phyloP scores from a whole-genome alignment of 2,797 vertebrate species.

The Nannoperca obscura region DNA sequence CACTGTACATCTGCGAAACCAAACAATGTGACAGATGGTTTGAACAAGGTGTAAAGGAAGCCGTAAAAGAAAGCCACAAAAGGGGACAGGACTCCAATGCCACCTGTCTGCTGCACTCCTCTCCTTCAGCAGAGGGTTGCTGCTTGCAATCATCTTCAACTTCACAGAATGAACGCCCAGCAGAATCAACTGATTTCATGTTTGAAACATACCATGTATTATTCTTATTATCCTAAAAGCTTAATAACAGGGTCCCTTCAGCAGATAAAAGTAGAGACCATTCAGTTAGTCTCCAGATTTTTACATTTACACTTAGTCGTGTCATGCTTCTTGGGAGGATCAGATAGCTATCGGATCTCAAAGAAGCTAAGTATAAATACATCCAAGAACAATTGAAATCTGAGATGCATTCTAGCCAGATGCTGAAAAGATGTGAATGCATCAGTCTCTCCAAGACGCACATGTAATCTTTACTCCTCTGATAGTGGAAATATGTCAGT shows the following conservation, averaged over 20 bases:
- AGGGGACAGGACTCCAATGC: neutral
- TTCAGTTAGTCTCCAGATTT: neutral
- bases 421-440: neutral
- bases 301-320: neutral
- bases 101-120: slow-evolving; percentile 5
- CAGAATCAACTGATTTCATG: neutral
- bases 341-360: neutral
- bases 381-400: neutral
- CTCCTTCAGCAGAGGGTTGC: neutral
- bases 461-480: neutral
- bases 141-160: neutral
- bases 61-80: neutral
- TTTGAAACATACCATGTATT: neutral
- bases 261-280: neutral
- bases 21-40: neutral
- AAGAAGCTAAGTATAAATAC: neutral
- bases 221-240: neutral
- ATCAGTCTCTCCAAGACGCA: neutral
- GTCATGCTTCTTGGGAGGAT: neutral
- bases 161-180: neutral
- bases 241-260: neutral
- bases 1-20: neutral
- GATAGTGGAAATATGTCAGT: neutral
- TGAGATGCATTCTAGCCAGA: neutral
- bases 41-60: neutral